Evolutionary conservation across 1,140 invertebrate genomes (phyloP), one percentile per base, ranked within the genome.

Genomic region (Sycophaga agraensis): DNA sequence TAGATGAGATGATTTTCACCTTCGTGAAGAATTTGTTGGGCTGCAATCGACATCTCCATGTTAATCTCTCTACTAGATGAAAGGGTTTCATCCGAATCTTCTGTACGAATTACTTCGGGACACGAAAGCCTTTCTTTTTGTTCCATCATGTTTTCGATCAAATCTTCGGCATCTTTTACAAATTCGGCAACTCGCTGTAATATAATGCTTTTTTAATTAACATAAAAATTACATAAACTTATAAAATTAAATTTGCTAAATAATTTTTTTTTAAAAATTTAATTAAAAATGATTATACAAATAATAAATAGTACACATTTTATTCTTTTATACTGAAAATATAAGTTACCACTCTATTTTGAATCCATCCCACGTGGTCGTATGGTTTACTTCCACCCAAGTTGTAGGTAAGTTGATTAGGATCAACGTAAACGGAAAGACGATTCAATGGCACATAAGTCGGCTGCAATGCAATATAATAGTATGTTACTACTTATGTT

Each of bases 351-450:
- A 91, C 83, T 81, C 91, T 83, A 71, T 89, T 90, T 65, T 92
- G 86, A 67, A 94, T 88, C 93, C 93, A 95, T 67, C 89, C 84
- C 54, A 85, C 81, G 70, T 92, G 89, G 78, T 93, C 87, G 78
- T 92, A 93, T 39, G 84, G 80, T 70, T 92, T 84, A 39, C 84
- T 84, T 35, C 93, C 93, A 16, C 90, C 91, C 24, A 94, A 78
- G 68, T 94, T 91, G 65, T 85, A 84, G n/a, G 91, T 91, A 72
- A 95, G 76, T 75, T 91, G 88, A 46, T 84, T 81, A 49, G 80
- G 73, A 66, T 91, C 90, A 42, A 94, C 83, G 68, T 88, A 87
- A 69, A 89, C 85, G 56, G 83, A 83, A 54, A 95, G 80, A 66
- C 91, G 85, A 35, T 82, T 81, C 66, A 85, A 72, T 42, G 86